A percentile compares a stretch with the other conserved stretches of the same genome.
Evolutionary conservation across 2,888 invertebrate genomes (phyloP).

Genomic region (Frankliniella intonsa): DNA sequence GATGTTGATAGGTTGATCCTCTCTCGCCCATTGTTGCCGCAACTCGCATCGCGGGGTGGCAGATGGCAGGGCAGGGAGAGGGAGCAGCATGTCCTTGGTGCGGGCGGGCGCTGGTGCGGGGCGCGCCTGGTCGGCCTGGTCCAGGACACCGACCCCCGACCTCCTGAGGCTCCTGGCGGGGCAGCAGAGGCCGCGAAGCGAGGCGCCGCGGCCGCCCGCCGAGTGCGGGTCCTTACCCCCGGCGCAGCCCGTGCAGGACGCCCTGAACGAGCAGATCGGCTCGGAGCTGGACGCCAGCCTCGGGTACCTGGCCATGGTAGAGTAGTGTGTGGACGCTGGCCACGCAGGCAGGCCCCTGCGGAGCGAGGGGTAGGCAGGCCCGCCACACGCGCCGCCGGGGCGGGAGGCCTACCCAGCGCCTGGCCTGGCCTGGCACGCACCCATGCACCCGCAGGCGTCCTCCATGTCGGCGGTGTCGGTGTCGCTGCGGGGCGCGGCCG

Average conservation of each 20-base stretch:
- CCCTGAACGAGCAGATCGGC: constrained; percentile 3
- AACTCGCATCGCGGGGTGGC: background rate
- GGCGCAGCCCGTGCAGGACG: background rate
- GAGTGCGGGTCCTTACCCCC: background rate
- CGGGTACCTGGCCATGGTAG: background rate
- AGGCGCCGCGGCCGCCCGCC: background rate
- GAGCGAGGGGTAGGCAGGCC: too few species aligned
- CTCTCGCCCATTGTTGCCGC: background rate
- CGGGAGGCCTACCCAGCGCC: background rate
- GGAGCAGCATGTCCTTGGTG: background rate
- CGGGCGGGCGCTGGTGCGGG: background rate
- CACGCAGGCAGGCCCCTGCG: background rate
- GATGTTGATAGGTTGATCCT: too few species aligned
- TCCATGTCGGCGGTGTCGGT: background rate
- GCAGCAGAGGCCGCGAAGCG: background rate
- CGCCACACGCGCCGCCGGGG: background rate
- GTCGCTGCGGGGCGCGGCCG: background rate
- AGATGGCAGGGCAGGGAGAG: background rate
- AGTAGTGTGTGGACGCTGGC: background rate
- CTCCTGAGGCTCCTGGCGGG: background rate
- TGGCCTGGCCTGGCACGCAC: too few species aligned
- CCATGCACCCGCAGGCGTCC: background rate
- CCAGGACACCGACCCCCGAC: background rate
- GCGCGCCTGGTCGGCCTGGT: background rate
- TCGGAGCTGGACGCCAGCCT: background rate